Evolutionary conservation across 2,113 vertebrate species (phyloP), one percentile per base, ranked within the genome.

Genomic region (Ia io): DNA sequence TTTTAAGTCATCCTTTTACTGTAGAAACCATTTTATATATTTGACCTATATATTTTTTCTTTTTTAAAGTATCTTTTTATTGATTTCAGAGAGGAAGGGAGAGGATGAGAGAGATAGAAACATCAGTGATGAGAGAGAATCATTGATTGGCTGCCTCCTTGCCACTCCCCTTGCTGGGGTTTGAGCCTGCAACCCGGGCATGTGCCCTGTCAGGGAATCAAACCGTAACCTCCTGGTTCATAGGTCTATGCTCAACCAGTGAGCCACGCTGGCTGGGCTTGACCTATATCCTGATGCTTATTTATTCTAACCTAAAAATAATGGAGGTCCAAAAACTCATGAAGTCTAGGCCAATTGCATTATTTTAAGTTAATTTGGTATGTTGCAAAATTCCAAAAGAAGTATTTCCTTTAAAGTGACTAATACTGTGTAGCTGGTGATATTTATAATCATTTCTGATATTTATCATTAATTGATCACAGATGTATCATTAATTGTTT

Each of bases 361-460:
- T 76, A 25, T 65, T 87, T 93, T 67, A 67, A 74, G 35, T 79
- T 70, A 32, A 49, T 84, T 84, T 93, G 20, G 40, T 61, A 30
- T 84, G 22, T 84, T 94, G 76, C 12, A 47, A 93, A 85, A 42
- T 89, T 77, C 30, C 47, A 13, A 51, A 70, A 84, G 42, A 85
- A 74, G 5, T 86, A 20, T 65, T 90, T 76, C n/a, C 4, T 91
- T 80, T 91, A 40, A 80, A 40, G 14, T 84, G 20, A 86, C 3
- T 47, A 51, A 49, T 69, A 63, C 4, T n/a, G 20, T 59, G 22
- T 59, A 59, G 56, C 56, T 25, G 22, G 22, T 59, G 56, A 28
- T 82, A 51, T 86, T 88, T 93, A 67, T 85, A 51, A 78, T 96
- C 28, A 80, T 32, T 63, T 86, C 32, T 78, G 14, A 82, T 74